phyloP scores from a whole-genome alignment of 2,797 vertebrate species.

The Macropodus opercularis region DNA sequence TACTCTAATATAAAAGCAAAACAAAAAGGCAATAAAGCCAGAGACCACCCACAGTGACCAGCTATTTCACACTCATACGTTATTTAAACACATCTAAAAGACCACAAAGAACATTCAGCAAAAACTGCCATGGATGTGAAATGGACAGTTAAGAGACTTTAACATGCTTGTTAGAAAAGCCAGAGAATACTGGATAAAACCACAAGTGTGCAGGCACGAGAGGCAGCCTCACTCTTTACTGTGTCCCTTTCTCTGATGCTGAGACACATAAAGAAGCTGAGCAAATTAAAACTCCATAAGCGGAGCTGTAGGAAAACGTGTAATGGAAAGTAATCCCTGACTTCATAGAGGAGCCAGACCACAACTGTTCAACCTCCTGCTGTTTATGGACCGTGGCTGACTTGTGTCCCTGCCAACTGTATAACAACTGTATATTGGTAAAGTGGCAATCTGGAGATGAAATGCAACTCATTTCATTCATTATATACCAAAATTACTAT shows the following conservation, averaged over 20 bases:
- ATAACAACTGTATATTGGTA: slow-evolving; percentile 2
- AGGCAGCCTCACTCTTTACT: slow-evolving; percentile 52
- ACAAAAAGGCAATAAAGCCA: slow-evolving; percentile 38
- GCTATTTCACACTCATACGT: slow-evolving; percentile 28
- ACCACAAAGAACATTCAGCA: slow-evolving; percentile 37
- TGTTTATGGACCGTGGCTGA: slow-evolving; percentile 21
- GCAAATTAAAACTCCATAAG: slow-evolving; percentile 66
- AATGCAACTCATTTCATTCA: too few relatives aligned
- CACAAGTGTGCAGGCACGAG: slow-evolving; percentile 36
- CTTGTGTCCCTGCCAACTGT: background rate
- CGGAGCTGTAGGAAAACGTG: slow-evolving; percentile 48
- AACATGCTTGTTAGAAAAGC: slow-evolving; percentile 37
- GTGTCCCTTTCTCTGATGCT: slow-evolving; percentile 40
- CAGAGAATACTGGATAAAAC: slow-evolving; percentile 29
- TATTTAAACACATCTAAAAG: slow-evolving; percentile 36
- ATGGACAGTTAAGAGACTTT: slow-evolving; percentile 36
- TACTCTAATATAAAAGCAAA: slow-evolving; percentile 37
- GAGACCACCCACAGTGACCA: slow-evolving; percentile 46
- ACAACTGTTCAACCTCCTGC: slow-evolving; percentile 13
- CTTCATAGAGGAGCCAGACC: slow-evolving; percentile 43
- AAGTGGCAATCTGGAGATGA: too few relatives aligned
- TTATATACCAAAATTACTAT: too few relatives aligned
- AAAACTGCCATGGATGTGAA: slow-evolving; percentile 17
- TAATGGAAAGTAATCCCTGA: slow-evolving; percentile 62
- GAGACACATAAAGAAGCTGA: slow-evolving; percentile 50